These are phyloP conservation scores for Chloroceryle aenea DNA, from an alignment of 2,113 vertebrate species.

Conservation along the genomic window DNA sequence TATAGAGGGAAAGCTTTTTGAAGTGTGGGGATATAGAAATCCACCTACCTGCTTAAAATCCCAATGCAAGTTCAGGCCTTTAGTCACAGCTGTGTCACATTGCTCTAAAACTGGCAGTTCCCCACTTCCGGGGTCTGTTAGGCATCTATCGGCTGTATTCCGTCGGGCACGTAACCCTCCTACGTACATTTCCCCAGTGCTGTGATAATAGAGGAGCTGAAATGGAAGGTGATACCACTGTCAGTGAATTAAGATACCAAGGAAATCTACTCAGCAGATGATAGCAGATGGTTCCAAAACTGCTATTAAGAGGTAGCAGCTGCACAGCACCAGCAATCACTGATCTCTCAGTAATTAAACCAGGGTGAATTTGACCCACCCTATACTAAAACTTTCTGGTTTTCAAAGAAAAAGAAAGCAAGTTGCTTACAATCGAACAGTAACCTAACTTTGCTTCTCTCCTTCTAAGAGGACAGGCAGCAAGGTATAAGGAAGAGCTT, in stretches of 20 bases:
- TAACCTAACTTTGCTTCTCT: not conserved
- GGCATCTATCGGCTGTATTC: not conserved
- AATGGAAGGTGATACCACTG: not conserved
- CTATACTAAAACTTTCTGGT: not conserved
- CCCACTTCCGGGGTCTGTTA: not conserved
- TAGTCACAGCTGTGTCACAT: not conserved
- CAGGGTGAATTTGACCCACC: not conserved
- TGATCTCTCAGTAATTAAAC: not conserved
- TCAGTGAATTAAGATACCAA: not conserved
- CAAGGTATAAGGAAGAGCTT: not conserved
- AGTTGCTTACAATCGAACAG: not conserved
- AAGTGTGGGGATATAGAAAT: not conserved
- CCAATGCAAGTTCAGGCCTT: constrained; percentile 13
- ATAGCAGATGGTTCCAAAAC: not conserved
- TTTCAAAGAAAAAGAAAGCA: not conserved
- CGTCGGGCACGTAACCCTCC: not conserved
- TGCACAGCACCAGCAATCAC: not conserved
- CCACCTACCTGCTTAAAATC: constrained; percentile 48
- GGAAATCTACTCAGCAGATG: not conserved
- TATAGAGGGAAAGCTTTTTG: not conserved
- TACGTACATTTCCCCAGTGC: constrained; percentile 35
- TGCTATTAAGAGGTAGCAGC: not conserved
- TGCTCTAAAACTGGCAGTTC: constrained; percentile 13
- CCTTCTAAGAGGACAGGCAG: not conserved
- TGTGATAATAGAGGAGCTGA: constrained; percentile 37